Evolutionary conservation across 2,113 vertebrate genomes (phyloP).

Genomic region (Hippocampus guttulatus): DNA sequence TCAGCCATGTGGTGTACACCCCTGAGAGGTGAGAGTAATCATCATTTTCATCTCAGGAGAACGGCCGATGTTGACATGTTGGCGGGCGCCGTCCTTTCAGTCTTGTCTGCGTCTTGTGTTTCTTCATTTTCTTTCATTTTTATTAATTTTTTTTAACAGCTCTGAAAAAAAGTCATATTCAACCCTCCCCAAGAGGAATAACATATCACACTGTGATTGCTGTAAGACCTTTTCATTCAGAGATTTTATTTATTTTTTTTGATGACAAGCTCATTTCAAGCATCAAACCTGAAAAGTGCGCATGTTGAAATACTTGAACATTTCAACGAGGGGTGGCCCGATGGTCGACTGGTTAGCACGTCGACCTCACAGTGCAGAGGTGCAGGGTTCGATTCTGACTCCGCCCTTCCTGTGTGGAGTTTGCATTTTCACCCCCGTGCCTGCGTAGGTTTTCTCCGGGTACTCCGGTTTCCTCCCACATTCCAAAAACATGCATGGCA

Average conservation of each 20-base stretch:
- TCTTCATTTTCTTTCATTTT: slow-evolving; percentile 10
- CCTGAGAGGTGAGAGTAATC: slow-evolving; percentile 74
- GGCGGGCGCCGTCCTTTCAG: slow-evolving; percentile 55
- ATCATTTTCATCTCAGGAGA: slow-evolving; percentile 72
- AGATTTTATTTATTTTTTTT: slow-evolving; percentile 1
- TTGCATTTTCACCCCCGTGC: no score
- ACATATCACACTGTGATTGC: neutral
- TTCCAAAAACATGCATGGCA: no score
- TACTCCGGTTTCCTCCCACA: no score
- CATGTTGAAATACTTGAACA: neutral
- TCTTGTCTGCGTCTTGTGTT: slow-evolving; percentile 18
- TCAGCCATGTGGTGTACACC: slow-evolving; percentile 72
- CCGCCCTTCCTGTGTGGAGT: no score
- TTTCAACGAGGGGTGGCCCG: neutral
- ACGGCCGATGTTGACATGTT: slow-evolving; percentile 54
- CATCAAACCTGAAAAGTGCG: neutral
- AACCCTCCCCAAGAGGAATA: slow-evolving; percentile 17
- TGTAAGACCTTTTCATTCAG: neutral
- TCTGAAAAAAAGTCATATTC: slow-evolving; percentile 4
- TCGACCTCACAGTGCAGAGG: no score
- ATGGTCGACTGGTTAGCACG: no score
- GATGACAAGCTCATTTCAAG: slow-evolving; percentile 9
- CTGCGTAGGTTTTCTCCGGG: no score
- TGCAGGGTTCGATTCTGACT: no score
- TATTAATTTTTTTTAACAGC: slow-evolving; percentile 1